These are phyloP conservation scores for Papilio aristodemus DNA, from an alignment of 1,140 invertebrate genomes.

Conservation along the genomic window DNA sequence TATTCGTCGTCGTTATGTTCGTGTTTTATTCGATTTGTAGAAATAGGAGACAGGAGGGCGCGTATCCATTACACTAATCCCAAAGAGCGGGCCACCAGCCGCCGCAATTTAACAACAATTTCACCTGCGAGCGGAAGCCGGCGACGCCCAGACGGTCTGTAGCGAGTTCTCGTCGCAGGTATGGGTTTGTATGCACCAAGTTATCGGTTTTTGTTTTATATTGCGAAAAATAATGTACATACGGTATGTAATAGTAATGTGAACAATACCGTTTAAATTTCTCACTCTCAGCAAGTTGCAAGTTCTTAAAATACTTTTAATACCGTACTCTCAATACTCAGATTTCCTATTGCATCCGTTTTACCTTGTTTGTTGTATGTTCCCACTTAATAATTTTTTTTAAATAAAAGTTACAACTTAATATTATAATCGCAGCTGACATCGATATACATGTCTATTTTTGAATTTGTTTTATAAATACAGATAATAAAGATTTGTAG, in stretches of 20 bases:
- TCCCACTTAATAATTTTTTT: no score
- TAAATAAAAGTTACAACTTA: no score
- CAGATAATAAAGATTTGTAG: no score
- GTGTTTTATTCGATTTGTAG: neutral
- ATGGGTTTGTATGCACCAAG: neutral
- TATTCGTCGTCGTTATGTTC: neutral
- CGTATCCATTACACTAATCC: conserved; percentile 10
- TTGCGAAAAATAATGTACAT: neutral
- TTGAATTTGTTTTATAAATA: no score
- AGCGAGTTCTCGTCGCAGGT: neutral
- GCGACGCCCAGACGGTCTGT: neutral
- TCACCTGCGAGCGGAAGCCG: neutral
- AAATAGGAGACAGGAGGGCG: neutral
- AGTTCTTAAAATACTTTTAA: no score
- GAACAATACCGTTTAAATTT: neutral
- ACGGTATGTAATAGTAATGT: neutral
- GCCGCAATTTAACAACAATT: conserved; percentile 21
- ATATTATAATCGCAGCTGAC: no score
- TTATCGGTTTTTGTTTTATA: neutral
- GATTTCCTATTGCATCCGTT: no score
- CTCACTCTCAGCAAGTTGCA: neutral
- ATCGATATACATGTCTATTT: no score
- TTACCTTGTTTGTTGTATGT: no score
- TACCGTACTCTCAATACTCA: no score
- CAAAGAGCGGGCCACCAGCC: neutral